These are phyloP conservation scores for Cnemophilus loriae DNA, from an alignment of 2,113 vertebrate genomes.

Conservation along the genomic window DNA sequence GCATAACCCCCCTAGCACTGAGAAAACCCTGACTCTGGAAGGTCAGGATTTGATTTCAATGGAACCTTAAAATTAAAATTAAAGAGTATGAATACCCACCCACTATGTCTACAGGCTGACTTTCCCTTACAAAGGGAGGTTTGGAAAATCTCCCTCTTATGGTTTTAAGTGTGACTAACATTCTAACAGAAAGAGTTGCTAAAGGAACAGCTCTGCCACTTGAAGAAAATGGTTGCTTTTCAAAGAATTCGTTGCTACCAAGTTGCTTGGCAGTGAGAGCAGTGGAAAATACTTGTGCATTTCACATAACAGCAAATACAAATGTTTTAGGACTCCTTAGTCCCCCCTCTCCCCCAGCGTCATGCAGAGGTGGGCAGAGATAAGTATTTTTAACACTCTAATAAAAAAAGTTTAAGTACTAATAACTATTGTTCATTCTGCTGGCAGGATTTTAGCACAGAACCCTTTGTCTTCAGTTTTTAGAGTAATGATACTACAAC, in stretches of 20 bases:
- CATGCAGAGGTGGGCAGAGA: conserved; percentile 10
- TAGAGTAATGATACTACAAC: neutral
- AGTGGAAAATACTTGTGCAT: neutral
- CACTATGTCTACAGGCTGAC: neutral
- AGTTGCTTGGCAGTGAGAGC: neutral
- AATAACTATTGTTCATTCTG: neutral
- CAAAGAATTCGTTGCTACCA: neutral
- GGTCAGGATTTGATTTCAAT: neutral
- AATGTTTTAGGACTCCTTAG: neutral
- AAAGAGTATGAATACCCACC: neutral
- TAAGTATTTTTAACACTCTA: conserved; percentile 33
- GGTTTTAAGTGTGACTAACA: neutral
- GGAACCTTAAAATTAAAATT: neutral
- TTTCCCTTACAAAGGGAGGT: neutral
- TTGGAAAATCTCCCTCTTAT: neutral
- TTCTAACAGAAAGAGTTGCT: neutral
- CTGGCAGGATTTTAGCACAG: neutral
- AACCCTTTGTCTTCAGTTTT: neutral
- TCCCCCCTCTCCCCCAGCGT: neutral
- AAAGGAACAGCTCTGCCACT: neutral
- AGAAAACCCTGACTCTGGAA: neutral
- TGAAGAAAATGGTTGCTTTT: neutral
- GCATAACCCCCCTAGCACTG: neutral
- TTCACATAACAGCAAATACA: neutral
- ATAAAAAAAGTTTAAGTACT: conserved; percentile 4